Percentiles rank a stretch among this genome's conserved stretches.
phyloP scores from a whole-genome alignment of 1,140 invertebrate genomes.

The Catajapyx aquilonaris region DNA sequence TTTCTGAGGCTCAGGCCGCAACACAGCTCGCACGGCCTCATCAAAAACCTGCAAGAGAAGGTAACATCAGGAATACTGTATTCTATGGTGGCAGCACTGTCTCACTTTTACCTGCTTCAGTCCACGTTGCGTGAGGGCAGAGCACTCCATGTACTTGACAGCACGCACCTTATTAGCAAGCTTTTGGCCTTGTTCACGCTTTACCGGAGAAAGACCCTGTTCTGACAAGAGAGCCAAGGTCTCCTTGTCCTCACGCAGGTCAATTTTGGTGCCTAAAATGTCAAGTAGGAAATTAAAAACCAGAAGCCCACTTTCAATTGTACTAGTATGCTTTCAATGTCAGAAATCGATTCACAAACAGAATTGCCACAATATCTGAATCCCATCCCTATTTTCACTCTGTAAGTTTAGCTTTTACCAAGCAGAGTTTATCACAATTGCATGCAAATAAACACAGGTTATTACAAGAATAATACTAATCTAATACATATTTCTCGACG shows the following conservation, averaged over 20 bases:
- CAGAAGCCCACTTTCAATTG: too few species aligned
- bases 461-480: too few species aligned
- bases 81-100: constrained; percentile 4
- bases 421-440: too few species aligned
- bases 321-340: too few species aligned
- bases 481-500: too few species aligned
- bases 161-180: constrained; percentile 91
- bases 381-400: too few species aligned
- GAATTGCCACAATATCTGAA: too few species aligned
- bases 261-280: constrained; percentile 76
- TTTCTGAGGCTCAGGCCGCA: constrained; percentile 80
- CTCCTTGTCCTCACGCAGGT: constrained; percentile 83
- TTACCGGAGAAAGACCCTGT: constrained; percentile 82
- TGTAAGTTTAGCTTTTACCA: too few species aligned
- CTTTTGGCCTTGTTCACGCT: constrained; percentile 86
- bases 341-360: too few species aligned
- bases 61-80: not conserved
- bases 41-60: constrained; percentile 61
- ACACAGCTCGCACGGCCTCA: constrained; percentile 82
- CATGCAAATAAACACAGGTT: too few species aligned
- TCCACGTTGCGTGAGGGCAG: constrained; percentile 90
- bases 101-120: constrained; percentile 57
- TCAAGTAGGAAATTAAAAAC: too few species aligned
- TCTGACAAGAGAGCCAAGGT: constrained; percentile 73
- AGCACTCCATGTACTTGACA: constrained; percentile 97